Evolutionary conservation across 2,113 vertebrate genomes (phyloP), one percentile per base, ranked within the genome.

Genomic region (Elanoides forficatus): DNA sequence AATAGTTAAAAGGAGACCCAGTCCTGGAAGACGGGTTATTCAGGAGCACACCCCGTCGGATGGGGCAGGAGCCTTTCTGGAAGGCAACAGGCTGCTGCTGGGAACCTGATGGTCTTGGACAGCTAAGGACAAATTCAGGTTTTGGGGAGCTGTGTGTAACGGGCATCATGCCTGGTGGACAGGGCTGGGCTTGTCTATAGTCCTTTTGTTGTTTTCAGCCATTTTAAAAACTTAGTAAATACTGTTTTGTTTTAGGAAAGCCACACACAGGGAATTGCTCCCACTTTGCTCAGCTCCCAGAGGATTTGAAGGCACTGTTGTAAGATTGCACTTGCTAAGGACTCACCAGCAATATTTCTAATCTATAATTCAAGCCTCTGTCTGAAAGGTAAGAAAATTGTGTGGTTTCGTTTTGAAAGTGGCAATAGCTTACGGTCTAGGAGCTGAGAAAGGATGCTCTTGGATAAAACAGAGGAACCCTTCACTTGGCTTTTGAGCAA

Each of bases 231-330:
- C 16, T 11, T 18, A 27, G 70, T 2, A 8, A 50, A 14, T 42
- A 6, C 2, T 40, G 14, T 11, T 68, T 72, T 43, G 13, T n/a
- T 56, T 82, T 6, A 58, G 55, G 86, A 73, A 70, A 58, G 13
- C 26, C 45, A 4, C 11, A 3, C 11, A 0, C 0, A 20, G 15
- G n/a, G 42, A 78, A 30, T 53, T 65, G 26, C 22, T 78, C 45
- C 38, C 27, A 5, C 15, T 81, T 76, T 43, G 27, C 36, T 62
- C 23, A 4, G 15, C 36, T 82, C 42, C 36, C 40, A 48, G 79
- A 17, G 3, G 52, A 79, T 11, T 32, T 10, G 29, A 55, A 15
- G 19, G 32, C 8, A 1, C 50, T 47, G 12, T 8, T 30, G 9
- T 1, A 25, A 38, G 19, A 19, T 1, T 34, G 48, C 10, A 10